Base-by-base conservation (phyloP, 2,888 invertebrate species). In the Heterodera filipjevi region DNA sequence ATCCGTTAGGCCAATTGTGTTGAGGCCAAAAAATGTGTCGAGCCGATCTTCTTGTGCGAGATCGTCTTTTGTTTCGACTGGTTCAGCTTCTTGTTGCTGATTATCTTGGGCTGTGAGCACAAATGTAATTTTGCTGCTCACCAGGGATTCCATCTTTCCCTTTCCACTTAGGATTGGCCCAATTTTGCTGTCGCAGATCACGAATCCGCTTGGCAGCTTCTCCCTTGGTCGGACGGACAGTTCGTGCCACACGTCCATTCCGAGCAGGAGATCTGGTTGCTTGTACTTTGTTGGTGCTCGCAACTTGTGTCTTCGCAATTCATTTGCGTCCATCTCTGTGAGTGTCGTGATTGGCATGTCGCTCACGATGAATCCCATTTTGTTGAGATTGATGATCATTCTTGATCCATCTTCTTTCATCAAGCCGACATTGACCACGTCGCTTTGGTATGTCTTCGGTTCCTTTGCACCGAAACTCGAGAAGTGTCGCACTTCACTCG, bases 191-290 rank as follows among this genome's bases (percentile, higher is more conserved):
- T 16, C n/a, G 70, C 70, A 39, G 39, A 70, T 70, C 39, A 39
- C 39, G 70, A 70, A 70, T 22, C 70, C 70, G 39, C 70, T 70
- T 6, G 70, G 70, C 39, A 70, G n/a, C 39, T 70, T 70, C 39
- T 70, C n/a, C 19, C 19, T 22, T 22, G 19, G 70, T 6, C 6
- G 19, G n/a, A 70, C n/a, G n/a, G 35, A 3, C 19, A 70, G 70
- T 70, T 70, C 70, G n/a, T 70, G 70, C 70, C n/a, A n/a, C n/a
- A n/a, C n/a, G n/a, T n/a, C n/a, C n/a, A n/a, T n/a, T n/a, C n/a
- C n/a, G n/a, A n/a, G 70, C 3, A 70, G n/a, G n/a, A 70, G 35
- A 6, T 70, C 70, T 6, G 70, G 70, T 22, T 16, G 70, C 19
- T n/a, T 16, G 39, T 70, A 27, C 44, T 44, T 44, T 44, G 44